phyloP scores from a whole-genome alignment of 2,113 vertebrate species.

The Willisornis vidua region DNA sequence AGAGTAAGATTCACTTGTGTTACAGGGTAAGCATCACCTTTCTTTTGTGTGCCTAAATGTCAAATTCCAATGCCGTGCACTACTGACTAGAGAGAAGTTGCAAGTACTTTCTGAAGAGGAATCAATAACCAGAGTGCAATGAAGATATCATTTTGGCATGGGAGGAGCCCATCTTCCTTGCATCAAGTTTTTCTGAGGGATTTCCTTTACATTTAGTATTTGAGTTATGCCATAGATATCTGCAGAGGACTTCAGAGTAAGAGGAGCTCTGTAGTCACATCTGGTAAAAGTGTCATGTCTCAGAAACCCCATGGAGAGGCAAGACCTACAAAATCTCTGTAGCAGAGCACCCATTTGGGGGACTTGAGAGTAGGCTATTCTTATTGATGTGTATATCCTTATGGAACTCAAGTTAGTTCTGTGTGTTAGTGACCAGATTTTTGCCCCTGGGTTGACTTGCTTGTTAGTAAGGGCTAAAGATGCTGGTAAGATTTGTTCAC shows the following conservation, averaged over 20 bases:
- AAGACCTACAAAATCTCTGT: not conserved
- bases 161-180: accelerated
- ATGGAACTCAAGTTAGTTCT: not conserved
- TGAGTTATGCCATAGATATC: not conserved
- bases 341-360: not conserved
- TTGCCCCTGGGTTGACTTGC: not conserved
- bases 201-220: not conserved
- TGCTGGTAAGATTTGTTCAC: not conserved
- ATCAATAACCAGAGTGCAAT: not conserved
- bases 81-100: not conserved
- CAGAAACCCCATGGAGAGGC: not conserved
- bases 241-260: not conserved
- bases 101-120: not conserved
- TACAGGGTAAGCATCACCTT: not conserved
- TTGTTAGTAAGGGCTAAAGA: not conserved
- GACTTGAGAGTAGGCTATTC: not conserved
- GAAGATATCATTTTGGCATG: not conserved
- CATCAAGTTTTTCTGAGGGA: not conserved
- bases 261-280: not conserved
- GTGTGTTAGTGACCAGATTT: not conserved
- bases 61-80: not conserved
- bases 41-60: not conserved
- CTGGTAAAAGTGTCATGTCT: not conserved
- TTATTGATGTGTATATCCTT: not conserved
- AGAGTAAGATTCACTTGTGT: not conserved